Evolutionary conservation across 2,888 invertebrate genomes (phyloP), one percentile per base, ranked within the genome.

Genomic region (Listrodromus nycthemerus): DNA sequence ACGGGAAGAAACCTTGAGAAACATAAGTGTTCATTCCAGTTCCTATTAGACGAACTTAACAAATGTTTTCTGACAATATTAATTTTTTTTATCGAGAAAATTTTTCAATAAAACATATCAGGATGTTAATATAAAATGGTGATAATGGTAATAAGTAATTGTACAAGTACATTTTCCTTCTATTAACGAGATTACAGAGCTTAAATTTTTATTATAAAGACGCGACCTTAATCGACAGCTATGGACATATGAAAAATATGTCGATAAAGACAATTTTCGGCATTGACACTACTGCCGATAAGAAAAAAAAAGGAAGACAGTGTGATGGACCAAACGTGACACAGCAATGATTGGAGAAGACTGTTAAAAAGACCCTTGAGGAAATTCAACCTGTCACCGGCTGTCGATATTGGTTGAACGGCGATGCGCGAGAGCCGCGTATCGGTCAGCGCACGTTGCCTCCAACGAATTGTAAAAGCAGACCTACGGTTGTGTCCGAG

Each of bases 371-470:
- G 77, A 77, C 27, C 61, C 70, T 37, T 48, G 86, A 84, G 86
- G 78, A 86, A 86, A 86, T 86, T 84, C 80, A 84, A 82, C 61
- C 75, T 73, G 80, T 78, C 84, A 80, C 79, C 61, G 73, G 71
- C 85, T 86, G 86, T 84, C 82, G 84, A 84, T 84, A 79, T 24
- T 70, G 71, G 48, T 13, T 55, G 24, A 13, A 16, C 67, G 30
- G 67, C 65, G 73, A 74, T 37, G 74, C 66, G 73, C 48, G 76
- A 48, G 33, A n/a, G 19, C 41, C 45, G 52, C 33, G 37, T 27
- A 61, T 80, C 41, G 61, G 27, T 37, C 67, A 74, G 69, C 24
- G 24, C 67, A 37, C 50, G 55, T 76, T 65, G n/a, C 45, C 50
- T 77, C 66, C 66, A 37, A 41, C 37, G 80, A 80, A 70, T 33